Evolutionary conservation across 2,113 vertebrate genomes (phyloP), one percentile per base, ranked within the genome.

Genomic region (Pseudopodoces humilis): DNA sequence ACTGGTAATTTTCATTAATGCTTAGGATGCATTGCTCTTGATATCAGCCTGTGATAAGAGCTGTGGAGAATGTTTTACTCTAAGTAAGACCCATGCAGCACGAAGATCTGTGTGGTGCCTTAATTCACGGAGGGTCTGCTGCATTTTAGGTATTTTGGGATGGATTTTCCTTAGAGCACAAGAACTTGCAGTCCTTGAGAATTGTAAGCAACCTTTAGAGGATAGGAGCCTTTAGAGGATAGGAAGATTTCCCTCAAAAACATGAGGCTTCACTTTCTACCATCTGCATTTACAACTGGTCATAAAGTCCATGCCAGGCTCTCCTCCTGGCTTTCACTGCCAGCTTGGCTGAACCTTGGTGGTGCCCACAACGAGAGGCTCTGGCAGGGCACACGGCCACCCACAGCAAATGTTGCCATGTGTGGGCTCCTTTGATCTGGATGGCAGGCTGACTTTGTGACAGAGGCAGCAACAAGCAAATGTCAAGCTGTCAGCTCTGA

Each of bases 341-440:
- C 33, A 39, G 21, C 21, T 53, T 85, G 63, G 55, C 47, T 87
- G 71, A 53, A 25, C 21, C 24, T 35, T 31, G 41, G 24, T 6
- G 31, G 39, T 77, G 68, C 43, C 67, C 27, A 67, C 74, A 91
- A 70, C 0, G 6, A 72, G 67, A 72, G 43, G 43, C 16, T 39
- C 56, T 80, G 89, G 71, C 68, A 92, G 82, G 43, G 21, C 2
- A 2, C 43, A 18, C 0, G 10, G 35, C 82, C 94, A 92, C 94
- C 75, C 92, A 80, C 78, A n/a, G 89, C 37, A 75, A 70, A 80
- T 4, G 31, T 10, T 68, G 71, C 68, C 2, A 0, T 70, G 75
- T 60, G 91, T 81, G 85, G 71, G 63, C 55, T 90, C 17, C 79
- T 96, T 92, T 94, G 79, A 78, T 92, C 90, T 20, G 43, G 12